Evolutionary conservation across 2,797 vertebrate species (phyloP).

Genomic region (Gymnothorax reevesii): DNA sequence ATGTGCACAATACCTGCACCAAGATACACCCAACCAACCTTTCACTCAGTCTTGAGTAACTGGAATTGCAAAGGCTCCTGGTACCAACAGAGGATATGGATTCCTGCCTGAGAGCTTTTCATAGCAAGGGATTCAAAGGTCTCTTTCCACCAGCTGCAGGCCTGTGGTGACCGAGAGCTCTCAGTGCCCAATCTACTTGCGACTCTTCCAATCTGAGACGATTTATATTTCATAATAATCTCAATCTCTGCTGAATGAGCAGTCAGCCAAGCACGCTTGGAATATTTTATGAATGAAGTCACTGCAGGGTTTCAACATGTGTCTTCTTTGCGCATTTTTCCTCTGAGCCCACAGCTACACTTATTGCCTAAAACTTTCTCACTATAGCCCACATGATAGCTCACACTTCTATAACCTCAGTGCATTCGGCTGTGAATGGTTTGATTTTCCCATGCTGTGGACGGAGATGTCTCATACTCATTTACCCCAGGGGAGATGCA

Average conservation of each 20-base stretch:
- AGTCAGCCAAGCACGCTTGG: neutral
- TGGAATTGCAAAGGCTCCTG: conserved; percentile 58
- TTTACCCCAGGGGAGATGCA: neutral
- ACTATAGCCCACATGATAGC: neutral
- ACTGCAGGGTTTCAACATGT: neutral
- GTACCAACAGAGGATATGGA: conserved; percentile 67
- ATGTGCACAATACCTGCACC: neutral
- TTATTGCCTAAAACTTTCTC: neutral
- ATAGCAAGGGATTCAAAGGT: conserved; percentile 48
- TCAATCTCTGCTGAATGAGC: neutral
- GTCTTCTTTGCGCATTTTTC: neutral
- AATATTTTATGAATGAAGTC: neutral
- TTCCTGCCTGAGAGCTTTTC: conserved; percentile 61
- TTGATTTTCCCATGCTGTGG: neutral
- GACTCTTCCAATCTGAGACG: neutral
- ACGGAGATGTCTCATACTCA: neutral
- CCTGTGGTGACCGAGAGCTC: neutral
- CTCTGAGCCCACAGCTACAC: neutral
- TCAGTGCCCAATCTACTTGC: neutral
- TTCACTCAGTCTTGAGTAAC: conserved; percentile 8
- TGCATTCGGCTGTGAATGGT: neutral
- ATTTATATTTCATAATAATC: conserved; percentile 6
- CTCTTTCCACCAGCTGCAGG: conserved; percentile 29
- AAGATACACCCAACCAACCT: neutral
- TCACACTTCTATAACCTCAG: neutral